These are phyloP conservation scores for Caenorhabditis macrosperma DNA, from an alignment of 2,888 invertebrate genomes.

Conservation along the genomic window DNA sequence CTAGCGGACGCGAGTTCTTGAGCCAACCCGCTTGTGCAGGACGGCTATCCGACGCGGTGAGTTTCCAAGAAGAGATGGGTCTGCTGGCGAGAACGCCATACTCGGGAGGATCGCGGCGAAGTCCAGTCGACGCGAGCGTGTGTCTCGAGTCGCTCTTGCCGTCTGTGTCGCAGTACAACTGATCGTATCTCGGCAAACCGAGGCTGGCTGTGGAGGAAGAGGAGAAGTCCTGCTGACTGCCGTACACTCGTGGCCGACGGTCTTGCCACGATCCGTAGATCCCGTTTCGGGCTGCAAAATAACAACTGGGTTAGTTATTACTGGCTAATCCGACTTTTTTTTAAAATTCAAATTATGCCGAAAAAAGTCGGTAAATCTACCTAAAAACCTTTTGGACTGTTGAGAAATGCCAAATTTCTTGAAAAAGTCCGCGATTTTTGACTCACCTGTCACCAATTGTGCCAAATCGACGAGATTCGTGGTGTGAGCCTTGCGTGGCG, in stretches of 20 bases:
- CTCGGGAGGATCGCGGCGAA: constrained; percentile 52
- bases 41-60: constrained; percentile 48
- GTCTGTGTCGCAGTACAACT: constrained; percentile 48
- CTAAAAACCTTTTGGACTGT: no score
- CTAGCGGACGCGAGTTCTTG: constrained; percentile 46
- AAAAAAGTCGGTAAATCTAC: no score
- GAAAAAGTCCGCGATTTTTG: background rate
- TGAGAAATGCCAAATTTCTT: no score
- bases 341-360: background rate
- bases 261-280: constrained; percentile 60
- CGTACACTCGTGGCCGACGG: constrained; percentile 33
- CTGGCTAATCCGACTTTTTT: background rate
- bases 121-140: constrained; percentile 42
- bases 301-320: background rate
- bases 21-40: constrained; percentile 54
- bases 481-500: constrained; percentile 32
- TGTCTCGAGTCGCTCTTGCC: constrained; percentile 30
- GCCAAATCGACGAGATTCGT: constrained; percentile 55
- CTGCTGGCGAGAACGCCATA: constrained; percentile 24
- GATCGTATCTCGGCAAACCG: constrained; percentile 52
- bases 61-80: constrained; percentile 45
- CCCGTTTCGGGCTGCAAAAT: constrained; percentile 47
- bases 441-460: constrained; percentile 37
- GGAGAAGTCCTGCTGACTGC: constrained; percentile 30
- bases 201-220: background rate